Percentiles rank a stretch among this genome's conserved stretches.
Conservation (phyloP, 2,113 vertebrate genomes). For the Spizaetus ornatus region DNA sequence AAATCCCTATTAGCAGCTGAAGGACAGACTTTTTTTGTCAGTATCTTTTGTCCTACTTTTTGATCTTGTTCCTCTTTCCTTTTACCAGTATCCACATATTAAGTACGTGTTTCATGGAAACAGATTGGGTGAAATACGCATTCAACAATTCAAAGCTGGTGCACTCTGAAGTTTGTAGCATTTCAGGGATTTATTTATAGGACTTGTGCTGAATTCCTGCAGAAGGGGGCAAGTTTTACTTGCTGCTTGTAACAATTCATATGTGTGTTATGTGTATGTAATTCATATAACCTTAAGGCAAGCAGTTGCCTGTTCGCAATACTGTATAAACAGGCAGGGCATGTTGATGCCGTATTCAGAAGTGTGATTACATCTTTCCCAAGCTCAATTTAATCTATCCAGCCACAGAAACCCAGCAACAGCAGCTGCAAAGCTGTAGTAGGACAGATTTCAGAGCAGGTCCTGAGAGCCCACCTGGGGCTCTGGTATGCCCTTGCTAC, state of each 20-base stretch:
- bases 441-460: background rate
- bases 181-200: background rate
- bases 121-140: background rate
- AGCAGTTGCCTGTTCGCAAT: background rate
- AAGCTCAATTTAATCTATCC: background rate
- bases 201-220: background rate
- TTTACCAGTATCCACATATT: background rate
- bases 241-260: background rate
- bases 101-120: background rate
- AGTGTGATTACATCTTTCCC: background rate
- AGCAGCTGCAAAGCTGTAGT: background rate
- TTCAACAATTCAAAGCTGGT: background rate
- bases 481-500: background rate
- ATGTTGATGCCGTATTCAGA: background rate
- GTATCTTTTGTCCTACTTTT: constrained; percentile 24
- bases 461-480: background rate
- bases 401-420: background rate
- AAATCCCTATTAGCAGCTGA: background rate
- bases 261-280: background rate
- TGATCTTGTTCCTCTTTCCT: background rate
- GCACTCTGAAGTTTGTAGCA: background rate
- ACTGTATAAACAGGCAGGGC: background rate
- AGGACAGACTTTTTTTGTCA: background rate
- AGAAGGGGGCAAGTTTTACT: background rate
- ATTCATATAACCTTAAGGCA: background rate